These are phyloP conservation scores for Drosophila bocki DNA, from an alignment of 1,140 invertebrate species.

Conservation along the genomic window DNA sequence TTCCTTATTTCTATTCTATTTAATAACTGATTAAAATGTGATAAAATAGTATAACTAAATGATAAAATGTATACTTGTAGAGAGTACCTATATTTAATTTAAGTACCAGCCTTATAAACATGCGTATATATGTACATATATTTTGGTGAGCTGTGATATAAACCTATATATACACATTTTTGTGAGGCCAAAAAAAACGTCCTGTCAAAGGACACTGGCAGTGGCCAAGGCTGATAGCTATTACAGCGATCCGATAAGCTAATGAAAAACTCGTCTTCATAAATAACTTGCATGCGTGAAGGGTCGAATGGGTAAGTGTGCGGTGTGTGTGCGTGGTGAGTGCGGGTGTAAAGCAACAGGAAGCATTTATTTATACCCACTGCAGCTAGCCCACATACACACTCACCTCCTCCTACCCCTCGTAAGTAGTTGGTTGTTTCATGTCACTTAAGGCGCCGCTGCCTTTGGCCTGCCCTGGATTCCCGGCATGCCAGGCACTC, in stretches of 20 bases:
- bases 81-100: neutral
- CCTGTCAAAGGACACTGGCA: conserved; percentile 8
- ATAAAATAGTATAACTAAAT: too few species aligned
- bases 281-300: conserved; percentile 56
- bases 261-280: conserved; percentile 61
- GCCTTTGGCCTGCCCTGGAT: neutral
- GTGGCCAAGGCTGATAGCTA: conserved; percentile 25
- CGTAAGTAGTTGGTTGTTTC: conserved; percentile 51
- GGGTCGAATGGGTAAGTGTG: neutral
- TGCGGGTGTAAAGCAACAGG: conserved; percentile 30
- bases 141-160: too few species aligned
- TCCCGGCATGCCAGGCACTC: conserved; percentile 4
- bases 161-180: neutral
- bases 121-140: too few species aligned
- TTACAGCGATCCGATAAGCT: conserved; percentile 58
- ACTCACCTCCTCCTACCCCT: too few species aligned
- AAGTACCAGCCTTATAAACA: too few species aligned
- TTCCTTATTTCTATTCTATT: too few species aligned
- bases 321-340: conserved; percentile 13
- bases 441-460: conserved; percentile 45
- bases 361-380: conserved; percentile 31
- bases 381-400: conserved; percentile 18
- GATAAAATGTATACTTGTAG: too few species aligned
- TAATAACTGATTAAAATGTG: neutral
- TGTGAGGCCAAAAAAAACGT: neutral